Conservation (phyloP, 35 echinoderm and acorn worm genomes). For the Apostichopus californicus region DNA sequence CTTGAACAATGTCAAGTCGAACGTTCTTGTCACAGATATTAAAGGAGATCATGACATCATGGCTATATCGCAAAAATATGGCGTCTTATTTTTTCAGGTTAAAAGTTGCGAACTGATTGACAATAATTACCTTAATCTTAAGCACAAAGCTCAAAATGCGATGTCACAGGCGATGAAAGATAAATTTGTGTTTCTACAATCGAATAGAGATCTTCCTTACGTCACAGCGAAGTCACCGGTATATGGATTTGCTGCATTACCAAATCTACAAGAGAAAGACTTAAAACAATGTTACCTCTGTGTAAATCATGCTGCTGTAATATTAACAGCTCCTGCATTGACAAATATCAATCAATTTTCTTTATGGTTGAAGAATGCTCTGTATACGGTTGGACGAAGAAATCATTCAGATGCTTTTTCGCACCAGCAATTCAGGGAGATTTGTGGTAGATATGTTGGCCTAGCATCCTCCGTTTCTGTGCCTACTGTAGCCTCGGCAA, state of each 20-base stretch:
- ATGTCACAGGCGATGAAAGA: slow-evolving; percentile 43
- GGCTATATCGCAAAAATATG: slow-evolving; percentile 19
- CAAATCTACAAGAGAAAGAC: slow-evolving; percentile 2
- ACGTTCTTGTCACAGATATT: not conserved
- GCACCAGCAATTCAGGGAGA: not conserved
- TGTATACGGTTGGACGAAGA: not conserved
- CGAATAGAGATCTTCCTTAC: slow-evolving; percentile 55
- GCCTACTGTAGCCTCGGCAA: not conserved
- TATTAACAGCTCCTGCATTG: slow-evolving; percentile 14
- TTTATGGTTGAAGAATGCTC: not conserved
- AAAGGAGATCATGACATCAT: slow-evolving; percentile 55
- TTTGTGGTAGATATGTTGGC: slow-evolving; percentile 55
- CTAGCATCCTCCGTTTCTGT: slow-evolving; percentile 50
- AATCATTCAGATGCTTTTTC: not conserved
- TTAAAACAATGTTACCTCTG: slow-evolving; percentile 1
- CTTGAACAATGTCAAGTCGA: not conserved
- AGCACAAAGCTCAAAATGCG: slow-evolving; percentile 16
- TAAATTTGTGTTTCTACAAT: slow-evolving; percentile 45
- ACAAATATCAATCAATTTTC: not conserved
- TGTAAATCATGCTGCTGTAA: not conserved
- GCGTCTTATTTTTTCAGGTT: slow-evolving; percentile 49
- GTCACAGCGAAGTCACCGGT: not conserved
- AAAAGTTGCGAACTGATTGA: slow-evolving; percentile 44
- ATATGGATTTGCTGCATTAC: slow-evolving; percentile 30
- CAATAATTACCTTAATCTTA: slow-evolving; percentile 9